These are phyloP conservation scores for Cheilinus undulatus DNA, from an alignment of 2,113 vertebrate genomes.

Conservation along the genomic window DNA sequence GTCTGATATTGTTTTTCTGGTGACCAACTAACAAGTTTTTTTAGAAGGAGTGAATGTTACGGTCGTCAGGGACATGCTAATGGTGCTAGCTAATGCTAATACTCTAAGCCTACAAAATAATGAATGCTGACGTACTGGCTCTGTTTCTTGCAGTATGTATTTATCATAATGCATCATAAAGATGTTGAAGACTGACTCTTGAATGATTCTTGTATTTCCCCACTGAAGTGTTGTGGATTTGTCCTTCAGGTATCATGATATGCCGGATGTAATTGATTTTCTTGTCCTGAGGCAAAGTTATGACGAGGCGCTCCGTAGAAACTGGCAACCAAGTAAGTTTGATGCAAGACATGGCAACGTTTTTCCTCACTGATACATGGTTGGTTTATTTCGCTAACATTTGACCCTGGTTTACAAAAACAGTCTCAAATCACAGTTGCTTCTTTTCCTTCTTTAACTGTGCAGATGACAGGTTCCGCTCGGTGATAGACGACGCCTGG, in stretches of 20 bases:
- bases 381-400: not conserved
- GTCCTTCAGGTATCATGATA: slow-evolving; percentile 92
- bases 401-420: not conserved
- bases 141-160: not conserved
- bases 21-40: too few relatives aligned
- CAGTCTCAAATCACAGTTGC: not conserved
- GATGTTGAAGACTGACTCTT: too few relatives aligned
- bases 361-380: too few relatives aligned
- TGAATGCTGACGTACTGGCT: not conserved
- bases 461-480: slow-evolving; percentile 93
- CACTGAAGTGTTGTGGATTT: not conserved
- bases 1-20: not conserved
- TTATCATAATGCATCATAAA: too few relatives aligned
- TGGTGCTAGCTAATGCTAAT: too few relatives aligned
- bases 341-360: not conserved
- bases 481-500: slow-evolving; percentile 98
- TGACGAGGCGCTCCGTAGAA: slow-evolving; percentile 91
- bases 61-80: too few relatives aligned
- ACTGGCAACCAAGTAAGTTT: slow-evolving; percentile 91
- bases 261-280: slow-evolving; percentile 99
- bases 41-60: too few relatives aligned
- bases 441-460: not conserved
- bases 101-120: too few relatives aligned
- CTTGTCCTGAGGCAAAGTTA: slow-evolving; percentile 95
- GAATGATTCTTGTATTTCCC: too few relatives aligned